Evolutionary conservation across 2,797 vertebrate genomes (phyloP).

Genomic region (Ammospiza maritima): DNA sequence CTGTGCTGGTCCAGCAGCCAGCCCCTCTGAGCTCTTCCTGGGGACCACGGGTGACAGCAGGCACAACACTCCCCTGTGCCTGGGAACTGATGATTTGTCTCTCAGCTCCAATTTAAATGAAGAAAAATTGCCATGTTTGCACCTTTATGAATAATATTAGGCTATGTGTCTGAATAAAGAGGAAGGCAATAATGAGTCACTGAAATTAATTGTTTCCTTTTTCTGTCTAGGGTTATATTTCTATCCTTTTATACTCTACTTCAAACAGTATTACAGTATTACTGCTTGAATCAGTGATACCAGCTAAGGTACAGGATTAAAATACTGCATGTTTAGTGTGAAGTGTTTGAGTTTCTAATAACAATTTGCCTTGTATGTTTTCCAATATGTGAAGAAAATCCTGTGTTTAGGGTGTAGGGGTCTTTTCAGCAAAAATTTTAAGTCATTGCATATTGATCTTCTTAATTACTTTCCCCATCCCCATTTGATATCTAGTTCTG

Average conservation of each 20-base stretch:
- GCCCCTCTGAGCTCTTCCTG: background rate
- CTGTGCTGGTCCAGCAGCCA: background rate
- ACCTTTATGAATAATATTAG: background rate
- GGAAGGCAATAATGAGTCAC: background rate
- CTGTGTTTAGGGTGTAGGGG: rapidly evolving
- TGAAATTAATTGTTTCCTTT: background rate
- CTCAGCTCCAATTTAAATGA: background rate
- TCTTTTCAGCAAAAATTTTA: background rate
- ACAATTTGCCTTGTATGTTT: background rate
- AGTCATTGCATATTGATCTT: background rate
- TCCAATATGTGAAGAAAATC: background rate
- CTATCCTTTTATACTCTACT: background rate
- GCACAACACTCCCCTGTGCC: background rate
- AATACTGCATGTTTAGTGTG: background rate
- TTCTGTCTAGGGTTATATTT: background rate
- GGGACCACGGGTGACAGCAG: background rate
- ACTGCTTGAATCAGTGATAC: background rate
- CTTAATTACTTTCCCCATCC: background rate
- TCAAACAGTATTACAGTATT: background rate
- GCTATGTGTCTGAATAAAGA: background rate
- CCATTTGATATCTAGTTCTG: background rate
- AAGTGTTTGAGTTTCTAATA: background rate
- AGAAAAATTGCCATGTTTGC: background rate
- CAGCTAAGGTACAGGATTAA: background rate
- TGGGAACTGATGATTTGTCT: background rate